A percentile compares a stretch with the other conserved stretches of the same genome.
These are phyloP conservation scores for Syngnathus scovelli DNA, from an alignment of 2,113 vertebrate genomes.

Conservation along the genomic window DNA sequence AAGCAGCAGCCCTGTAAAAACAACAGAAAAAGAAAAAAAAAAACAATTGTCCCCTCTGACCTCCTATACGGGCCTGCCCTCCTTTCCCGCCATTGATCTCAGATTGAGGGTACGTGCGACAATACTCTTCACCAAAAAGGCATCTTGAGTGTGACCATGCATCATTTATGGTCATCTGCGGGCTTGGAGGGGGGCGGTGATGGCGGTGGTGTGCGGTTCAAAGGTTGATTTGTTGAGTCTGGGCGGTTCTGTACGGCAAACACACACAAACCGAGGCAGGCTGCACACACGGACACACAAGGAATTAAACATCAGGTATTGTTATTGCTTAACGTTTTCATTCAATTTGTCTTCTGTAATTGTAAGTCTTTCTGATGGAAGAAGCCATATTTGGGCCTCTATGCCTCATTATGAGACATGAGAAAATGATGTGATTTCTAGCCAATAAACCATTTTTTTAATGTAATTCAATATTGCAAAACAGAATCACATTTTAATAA, in stretches of 20 bases:
- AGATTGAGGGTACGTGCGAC: conserved; percentile 58
- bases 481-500: too few species aligned
- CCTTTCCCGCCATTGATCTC: conserved; percentile 57
- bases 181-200: conserved; percentile 5
- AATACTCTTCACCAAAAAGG: conserved; percentile 52
- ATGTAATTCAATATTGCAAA: too few species aligned
- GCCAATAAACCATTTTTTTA: not conserved
- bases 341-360: not conserved
- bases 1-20: conserved; percentile 45
- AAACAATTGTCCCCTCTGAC: conserved; percentile 53
- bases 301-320: conserved; percentile 42
- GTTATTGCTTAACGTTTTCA: not conserved
- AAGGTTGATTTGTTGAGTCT: conserved; percentile 23
- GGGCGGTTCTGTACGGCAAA: conserved; percentile 13
- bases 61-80: conserved; percentile 27
- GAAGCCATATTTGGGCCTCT: not conserved
- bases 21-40: conserved; percentile 21
- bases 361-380: not conserved
- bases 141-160: conserved; percentile 40
- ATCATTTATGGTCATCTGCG: conserved; percentile 26
- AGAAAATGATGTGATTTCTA: not conserved
- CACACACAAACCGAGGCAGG: conserved; percentile 5
- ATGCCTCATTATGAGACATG: not conserved
- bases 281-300: conserved; percentile 12
- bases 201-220: conserved; percentile 23